Evolutionary conservation across 2,797 vertebrate species (phyloP).

Genomic region (Anabas testudineus): DNA sequence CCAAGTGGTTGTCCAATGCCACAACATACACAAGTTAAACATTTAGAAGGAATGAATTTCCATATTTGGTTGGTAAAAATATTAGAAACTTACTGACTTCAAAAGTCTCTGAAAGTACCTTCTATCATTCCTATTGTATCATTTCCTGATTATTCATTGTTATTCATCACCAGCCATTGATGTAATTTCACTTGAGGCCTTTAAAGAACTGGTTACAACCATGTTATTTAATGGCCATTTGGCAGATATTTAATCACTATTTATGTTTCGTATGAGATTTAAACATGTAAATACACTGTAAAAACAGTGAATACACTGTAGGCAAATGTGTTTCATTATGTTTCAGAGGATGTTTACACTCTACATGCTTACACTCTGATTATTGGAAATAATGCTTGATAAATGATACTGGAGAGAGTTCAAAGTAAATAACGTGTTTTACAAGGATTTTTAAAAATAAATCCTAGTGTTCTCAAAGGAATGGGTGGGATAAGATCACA

Average conservation of each 20-base stretch:
- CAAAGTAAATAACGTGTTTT: conserved; percentile 38
- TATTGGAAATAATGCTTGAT: conserved; percentile 38
- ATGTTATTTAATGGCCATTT: too few relatives aligned
- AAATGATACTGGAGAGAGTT: conserved; percentile 10
- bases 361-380: conserved; percentile 29
- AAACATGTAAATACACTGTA: not conserved
- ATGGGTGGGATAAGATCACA: conserved; percentile 42
- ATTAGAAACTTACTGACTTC: not conserved
- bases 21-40: not conserved
- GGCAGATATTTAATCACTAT: not conserved
- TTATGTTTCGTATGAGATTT: not conserved
- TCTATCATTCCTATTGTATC: not conserved
- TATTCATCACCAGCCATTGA: not conserved
- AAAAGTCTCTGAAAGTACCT: too few relatives aligned
- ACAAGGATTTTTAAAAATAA: conserved; percentile 35
- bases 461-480: conserved; percentile 30
- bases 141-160: not conserved
- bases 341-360: conserved; percentile 24
- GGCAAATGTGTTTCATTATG: conserved; percentile 6
- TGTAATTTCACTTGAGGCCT: not conserved
- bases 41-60: too few relatives aligned
- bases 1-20: not conserved
- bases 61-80: not conserved
- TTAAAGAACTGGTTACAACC: not conserved
- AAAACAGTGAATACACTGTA: too few relatives aligned